phyloP scores from a whole-genome alignment of 2,888 invertebrate genomes.

The Agelastica alni region DNA sequence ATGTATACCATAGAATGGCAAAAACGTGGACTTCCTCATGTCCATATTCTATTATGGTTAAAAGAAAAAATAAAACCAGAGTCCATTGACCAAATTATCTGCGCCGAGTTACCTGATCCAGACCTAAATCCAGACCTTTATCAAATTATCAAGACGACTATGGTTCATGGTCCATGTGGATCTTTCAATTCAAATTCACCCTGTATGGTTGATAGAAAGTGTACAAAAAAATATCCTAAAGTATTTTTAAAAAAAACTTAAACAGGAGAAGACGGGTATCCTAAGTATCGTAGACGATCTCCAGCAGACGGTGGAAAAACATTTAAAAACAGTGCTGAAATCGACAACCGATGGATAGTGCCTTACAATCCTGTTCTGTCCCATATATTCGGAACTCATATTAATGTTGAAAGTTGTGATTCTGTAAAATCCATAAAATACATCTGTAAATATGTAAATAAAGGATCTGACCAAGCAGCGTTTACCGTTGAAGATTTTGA shows the following conservation, averaged over 20 bases:
- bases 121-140: constrained; percentile 15
- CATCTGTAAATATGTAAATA: constrained; percentile 19
- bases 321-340: too few relatives aligned
- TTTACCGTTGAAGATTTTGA: too few relatives aligned
- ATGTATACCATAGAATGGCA: too few relatives aligned
- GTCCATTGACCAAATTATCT: constrained; percentile 2
- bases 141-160: constrained; percentile 19
- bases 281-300: background rate
- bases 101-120: background rate
- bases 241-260: constrained; percentile 14
- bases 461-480: too few relatives aligned
- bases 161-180: constrained; percentile 29
- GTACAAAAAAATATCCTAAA: constrained; percentile 17
- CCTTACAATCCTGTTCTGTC: constrained; percentile 23
- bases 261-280: background rate
- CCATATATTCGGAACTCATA: constrained; percentile 20
- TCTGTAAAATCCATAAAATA: too few relatives aligned
- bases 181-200: constrained; percentile 17
- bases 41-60: constrained; percentile 43
- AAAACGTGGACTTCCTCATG: constrained; percentile 39
- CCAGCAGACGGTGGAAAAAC: background rate
- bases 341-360: constrained; percentile 28
- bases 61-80: constrained; percentile 24
- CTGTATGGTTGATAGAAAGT: constrained; percentile 21
- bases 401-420: constrained; percentile 30